Conservation (phyloP, 2,888 invertebrate genomes). For the Torymus texanus region DNA sequence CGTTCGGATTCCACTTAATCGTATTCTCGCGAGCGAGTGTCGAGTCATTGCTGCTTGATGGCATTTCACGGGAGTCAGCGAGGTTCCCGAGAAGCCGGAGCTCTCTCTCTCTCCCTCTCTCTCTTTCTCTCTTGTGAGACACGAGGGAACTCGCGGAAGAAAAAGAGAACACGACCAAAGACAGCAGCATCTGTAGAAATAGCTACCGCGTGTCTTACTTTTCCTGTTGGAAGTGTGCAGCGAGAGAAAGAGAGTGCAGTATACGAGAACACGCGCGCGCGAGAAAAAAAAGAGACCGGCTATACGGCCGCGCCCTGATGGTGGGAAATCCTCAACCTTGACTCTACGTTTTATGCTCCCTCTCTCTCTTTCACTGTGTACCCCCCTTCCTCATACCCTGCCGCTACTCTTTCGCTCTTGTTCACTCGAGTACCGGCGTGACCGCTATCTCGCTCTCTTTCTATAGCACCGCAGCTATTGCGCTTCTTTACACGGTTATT, state of each 20-base stretch:
- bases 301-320: constrained; percentile 56
- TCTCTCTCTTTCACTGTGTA: background rate
- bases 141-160: constrained; percentile 23
- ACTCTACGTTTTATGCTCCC: constrained; percentile 51
- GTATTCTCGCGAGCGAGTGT: constrained; percentile 30
- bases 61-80: constrained; percentile 28
- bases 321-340: constrained; percentile 65
- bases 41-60: background rate
- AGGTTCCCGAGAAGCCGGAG: constrained; percentile 42
- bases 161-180: constrained; percentile 16
- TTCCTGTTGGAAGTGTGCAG: constrained; percentile 23
- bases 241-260: background rate
- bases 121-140: too few relatives aligned
- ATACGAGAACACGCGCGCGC: background rate
- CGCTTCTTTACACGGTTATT: constrained; percentile 52
- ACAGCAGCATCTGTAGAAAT: constrained; percentile 50
- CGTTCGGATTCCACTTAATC: constrained; percentile 46
- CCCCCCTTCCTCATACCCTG: constrained; percentile 13
- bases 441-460: constrained; percentile 12
- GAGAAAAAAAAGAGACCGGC: constrained; percentile 39
- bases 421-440: background rate
- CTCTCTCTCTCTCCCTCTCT: too few relatives aligned
- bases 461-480: constrained; percentile 11
- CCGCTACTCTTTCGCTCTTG: background rate
- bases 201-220: constrained; percentile 39